A percentile compares a stretch with the other conserved stretches of the same genome.
Evolutionary conservation across 1,140 invertebrate genomes (phyloP).

Genomic region (Oryzaephilus surinamensis): DNA sequence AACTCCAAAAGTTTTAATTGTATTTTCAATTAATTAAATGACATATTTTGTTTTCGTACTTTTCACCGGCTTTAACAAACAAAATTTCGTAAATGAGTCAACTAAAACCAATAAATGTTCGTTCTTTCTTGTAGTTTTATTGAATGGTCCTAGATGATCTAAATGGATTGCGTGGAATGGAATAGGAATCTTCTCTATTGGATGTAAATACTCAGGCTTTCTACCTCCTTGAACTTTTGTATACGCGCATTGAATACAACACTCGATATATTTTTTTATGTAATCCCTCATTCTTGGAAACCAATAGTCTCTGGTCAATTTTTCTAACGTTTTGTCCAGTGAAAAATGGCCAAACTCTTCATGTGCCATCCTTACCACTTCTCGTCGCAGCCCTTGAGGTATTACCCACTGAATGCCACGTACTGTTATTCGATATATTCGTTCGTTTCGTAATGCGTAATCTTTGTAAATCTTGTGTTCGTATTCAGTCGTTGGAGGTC

Average conservation of each 20-base stretch:
- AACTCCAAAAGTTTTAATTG: conserved; percentile 28
- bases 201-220: conserved; percentile 20
- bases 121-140: conserved; percentile 7
- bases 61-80: conserved; percentile 18
- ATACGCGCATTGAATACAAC: background rate
- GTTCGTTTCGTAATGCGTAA: conserved; percentile 21
- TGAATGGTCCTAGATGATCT: conserved; percentile 29
- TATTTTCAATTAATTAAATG: background rate
- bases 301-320: conserved; percentile 25
- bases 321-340: conserved; percentile 24
- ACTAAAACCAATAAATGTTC: conserved; percentile 20
- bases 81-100: conserved; percentile 25
- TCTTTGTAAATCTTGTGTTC: conserved; percentile 20
- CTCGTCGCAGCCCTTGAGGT: conserved; percentile 23
- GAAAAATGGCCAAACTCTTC: conserved; percentile 30
- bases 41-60: conserved; percentile 9
- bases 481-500: conserved; percentile 10
- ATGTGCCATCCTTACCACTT: conserved; percentile 26
- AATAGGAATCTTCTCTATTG: conserved; percentile 23
- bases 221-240: background rate
- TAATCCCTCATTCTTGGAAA: conserved; percentile 28
- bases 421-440: conserved; percentile 20
- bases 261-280: conserved; percentile 5
- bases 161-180: conserved; percentile 30
- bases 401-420: conserved; percentile 26